A percentile compares a stretch with the other conserved stretches of the same genome.
Evolutionary conservation across 2,113 vertebrate genomes (phyloP).

Genomic region (Corythoichthys haematopterus): DNA sequence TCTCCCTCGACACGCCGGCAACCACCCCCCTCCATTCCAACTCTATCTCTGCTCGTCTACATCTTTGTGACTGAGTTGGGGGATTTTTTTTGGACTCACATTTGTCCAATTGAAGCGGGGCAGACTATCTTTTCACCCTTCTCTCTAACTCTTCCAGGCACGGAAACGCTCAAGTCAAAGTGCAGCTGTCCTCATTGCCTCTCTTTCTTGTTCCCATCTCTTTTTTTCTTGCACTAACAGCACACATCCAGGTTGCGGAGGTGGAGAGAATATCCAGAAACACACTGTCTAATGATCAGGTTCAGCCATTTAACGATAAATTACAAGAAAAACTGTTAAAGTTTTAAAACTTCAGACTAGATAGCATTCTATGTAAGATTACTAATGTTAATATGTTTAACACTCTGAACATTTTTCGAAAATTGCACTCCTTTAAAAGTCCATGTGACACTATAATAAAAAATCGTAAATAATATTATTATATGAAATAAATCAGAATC

Average conservation of each 20-base stretch:
- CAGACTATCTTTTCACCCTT: slow-evolving; percentile 39
- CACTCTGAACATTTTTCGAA: too few relatives aligned
- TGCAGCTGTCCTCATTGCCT: background rate
- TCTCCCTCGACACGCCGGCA: slow-evolving; percentile 25
- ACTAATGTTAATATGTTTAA: too few relatives aligned
- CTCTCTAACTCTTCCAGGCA: slow-evolving; percentile 27
- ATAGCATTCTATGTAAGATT: too few relatives aligned
- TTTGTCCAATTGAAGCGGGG: slow-evolving; percentile 57
- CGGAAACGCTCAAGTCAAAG: slow-evolving; percentile 36
- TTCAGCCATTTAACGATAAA: background rate
- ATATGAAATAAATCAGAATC: too few relatives aligned
- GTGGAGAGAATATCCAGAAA: background rate
- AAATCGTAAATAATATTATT: too few relatives aligned
- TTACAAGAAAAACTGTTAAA: background rate
- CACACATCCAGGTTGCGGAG: background rate
- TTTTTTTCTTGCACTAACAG: background rate
- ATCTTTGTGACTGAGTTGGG: slow-evolving; percentile 58
- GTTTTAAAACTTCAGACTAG: background rate
- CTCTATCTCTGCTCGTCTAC: slow-evolving; percentile 49
- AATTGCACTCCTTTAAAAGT: too few relatives aligned
- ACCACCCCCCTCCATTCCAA: background rate
- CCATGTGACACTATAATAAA: too few relatives aligned
- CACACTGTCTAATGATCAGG: background rate
- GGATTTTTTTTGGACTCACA: slow-evolving; percentile 44
- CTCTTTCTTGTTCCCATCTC: background rate